Percentiles rank a stretch among this genome's conserved stretches.
Evolutionary conservation across 2,113 vertebrate genomes (phyloP).

Genomic region (Gopherus flavomarginatus): DNA sequence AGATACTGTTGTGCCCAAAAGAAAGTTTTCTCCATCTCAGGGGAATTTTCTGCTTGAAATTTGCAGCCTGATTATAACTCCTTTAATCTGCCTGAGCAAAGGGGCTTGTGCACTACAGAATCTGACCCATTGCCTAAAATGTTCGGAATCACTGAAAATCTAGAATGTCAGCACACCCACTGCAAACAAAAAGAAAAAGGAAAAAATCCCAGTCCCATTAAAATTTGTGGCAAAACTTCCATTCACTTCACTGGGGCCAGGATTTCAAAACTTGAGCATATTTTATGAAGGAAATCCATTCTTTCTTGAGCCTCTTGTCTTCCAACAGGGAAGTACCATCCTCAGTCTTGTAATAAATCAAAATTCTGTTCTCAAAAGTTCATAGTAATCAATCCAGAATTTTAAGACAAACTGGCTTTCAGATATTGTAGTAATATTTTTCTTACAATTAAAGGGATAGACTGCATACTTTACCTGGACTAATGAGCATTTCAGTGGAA

Average conservation of each 20-base stretch:
- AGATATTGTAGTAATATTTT: background rate
- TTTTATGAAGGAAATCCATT: background rate
- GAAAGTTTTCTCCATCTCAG: background rate
- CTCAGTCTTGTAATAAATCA: background rate
- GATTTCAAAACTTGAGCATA: background rate
- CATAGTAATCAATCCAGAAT: background rate
- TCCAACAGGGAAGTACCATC: background rate
- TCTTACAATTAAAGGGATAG: background rate
- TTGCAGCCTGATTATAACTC: background rate
- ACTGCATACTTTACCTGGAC: constrained; percentile 1
- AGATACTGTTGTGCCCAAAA: background rate
- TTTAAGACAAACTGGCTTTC: background rate
- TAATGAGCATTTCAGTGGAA: background rate
- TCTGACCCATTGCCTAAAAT: background rate
- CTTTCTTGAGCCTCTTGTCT: background rate
- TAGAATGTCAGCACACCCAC: background rate
- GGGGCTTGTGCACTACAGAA: background rate
- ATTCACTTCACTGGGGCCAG: background rate
- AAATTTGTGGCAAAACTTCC: background rate
- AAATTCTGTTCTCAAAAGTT: background rate
- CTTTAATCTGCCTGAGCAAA: background rate
- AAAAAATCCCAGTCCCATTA: background rate
- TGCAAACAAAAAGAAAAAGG: background rate
- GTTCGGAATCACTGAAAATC: background rate
- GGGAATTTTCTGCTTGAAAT: background rate